Evolutionary conservation across 2,113 vertebrate species (phyloP).

Genomic region (Holacanthus passer): DNA sequence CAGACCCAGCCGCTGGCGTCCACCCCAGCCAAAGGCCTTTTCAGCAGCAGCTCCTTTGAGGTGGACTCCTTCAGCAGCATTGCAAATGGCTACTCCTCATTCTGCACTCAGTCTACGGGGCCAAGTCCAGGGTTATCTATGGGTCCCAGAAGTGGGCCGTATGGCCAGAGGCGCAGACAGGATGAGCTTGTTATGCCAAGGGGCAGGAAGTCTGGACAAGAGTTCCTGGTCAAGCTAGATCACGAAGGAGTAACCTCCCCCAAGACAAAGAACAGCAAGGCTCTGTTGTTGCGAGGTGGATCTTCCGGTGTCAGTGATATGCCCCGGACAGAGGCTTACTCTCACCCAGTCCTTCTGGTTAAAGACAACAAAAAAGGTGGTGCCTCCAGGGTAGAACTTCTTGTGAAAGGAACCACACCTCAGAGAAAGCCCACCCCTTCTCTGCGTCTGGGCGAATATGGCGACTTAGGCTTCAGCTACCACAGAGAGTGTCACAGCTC

Average conservation of each 20-base stretch:
- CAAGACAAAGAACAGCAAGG: constrained; percentile 96
- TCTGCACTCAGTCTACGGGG: constrained; percentile 83
- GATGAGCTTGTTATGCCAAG: constrained; percentile 79
- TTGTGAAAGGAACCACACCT: constrained; percentile 87
- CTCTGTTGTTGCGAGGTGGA: constrained; percentile 85
- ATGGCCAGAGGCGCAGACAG: constrained; percentile 86
- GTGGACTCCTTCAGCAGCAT: constrained; percentile 97
- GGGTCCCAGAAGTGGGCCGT: constrained; percentile 83
- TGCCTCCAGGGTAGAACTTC: constrained; percentile 85
- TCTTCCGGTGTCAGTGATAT: constrained; percentile 81
- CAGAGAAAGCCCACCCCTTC: constrained; percentile 87
- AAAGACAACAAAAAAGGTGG: constrained; percentile 92
- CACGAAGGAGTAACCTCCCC: constrained; percentile 97
- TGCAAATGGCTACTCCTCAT: constrained; percentile 93
- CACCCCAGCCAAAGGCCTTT: constrained; percentile 85
- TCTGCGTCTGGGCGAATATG: constrained; percentile 76
- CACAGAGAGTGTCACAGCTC: constrained; percentile 95
- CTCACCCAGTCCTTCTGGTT: constrained; percentile 87
- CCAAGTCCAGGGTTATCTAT: constrained; percentile 83
- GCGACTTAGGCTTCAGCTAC: constrained; percentile 89
- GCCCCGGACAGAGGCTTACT: constrained; percentile 85
- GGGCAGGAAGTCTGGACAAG: constrained; percentile 85
- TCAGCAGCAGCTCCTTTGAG: constrained; percentile 92
- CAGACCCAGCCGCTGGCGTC: constrained; percentile 75
- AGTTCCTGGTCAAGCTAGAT: constrained; percentile 96